phyloP scores from a whole-genome alignment of 2,888 invertebrate genomes.

The Eilema depressum region DNA sequence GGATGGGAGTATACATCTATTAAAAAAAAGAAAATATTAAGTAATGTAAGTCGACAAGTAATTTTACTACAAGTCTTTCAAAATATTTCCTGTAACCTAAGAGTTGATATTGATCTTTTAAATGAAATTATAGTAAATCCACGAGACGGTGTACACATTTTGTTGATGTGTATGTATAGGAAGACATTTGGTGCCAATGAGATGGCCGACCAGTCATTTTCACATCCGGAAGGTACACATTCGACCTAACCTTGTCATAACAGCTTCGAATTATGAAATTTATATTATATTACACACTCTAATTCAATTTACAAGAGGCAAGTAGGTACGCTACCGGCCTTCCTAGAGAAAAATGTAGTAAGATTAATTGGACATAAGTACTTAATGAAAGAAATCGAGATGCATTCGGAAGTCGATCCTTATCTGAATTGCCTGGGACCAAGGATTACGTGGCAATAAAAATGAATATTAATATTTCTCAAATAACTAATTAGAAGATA shows the following conservation, averaged over 20 bases:
- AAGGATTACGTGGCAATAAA: constrained; percentile 65
- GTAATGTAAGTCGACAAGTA: neutral
- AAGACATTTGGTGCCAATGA: constrained; percentile 15
- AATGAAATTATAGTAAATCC: neutral
- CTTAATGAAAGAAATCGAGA: constrained; percentile 55
- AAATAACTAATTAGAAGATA: constrained; percentile 43
- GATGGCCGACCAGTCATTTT: constrained; percentile 28
- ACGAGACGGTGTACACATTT: neutral
- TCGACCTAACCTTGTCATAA: constrained; percentile 55
- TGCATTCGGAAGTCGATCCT: constrained; percentile 59
- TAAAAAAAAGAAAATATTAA: too few relatives aligned
- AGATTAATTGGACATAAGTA: constrained; percentile 55
- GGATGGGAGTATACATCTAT: too few relatives aligned
- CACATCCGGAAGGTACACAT: constrained; percentile 45
- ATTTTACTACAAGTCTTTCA: neutral
- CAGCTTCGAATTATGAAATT: constrained; percentile 47
- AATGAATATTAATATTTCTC: constrained; percentile 48
- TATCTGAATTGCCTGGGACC: constrained; percentile 68
- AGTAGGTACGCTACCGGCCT: constrained; percentile 57
- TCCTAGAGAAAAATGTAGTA: constrained; percentile 53
- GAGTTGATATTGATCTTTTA: neutral
- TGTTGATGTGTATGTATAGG: neutral
- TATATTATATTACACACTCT: constrained; percentile 45
- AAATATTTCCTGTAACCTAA: neutral
- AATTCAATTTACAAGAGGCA: constrained; percentile 32